Percentiles rank a stretch among this genome's conserved stretches.
Conservation (phyloP, 2,797 vertebrate species). For the Urophycis tenuis region DNA sequence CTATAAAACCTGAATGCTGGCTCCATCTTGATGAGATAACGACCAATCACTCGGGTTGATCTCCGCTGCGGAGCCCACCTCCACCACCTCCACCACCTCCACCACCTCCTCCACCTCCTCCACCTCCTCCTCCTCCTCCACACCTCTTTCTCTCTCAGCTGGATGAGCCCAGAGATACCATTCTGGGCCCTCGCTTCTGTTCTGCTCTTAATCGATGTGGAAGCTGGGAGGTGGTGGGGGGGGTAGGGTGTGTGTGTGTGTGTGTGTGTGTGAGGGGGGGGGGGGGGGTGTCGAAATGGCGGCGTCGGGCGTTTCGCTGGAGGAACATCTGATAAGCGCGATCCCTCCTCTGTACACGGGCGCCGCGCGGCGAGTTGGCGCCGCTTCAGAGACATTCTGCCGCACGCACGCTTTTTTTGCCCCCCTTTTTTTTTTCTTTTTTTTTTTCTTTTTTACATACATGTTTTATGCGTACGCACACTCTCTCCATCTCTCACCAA, state of each 20-base stretch:
- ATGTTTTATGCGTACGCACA: not conserved
- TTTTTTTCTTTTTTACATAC: not conserved
- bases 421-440: no score
- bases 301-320: not conserved
- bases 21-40: conserved; percentile 49
- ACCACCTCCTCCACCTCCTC: not conserved
- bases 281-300: conserved; percentile 29
- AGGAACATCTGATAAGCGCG: conserved; percentile 63
- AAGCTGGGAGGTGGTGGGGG: conserved; percentile 12
- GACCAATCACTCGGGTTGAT: conserved; percentile 8
- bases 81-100: no score
- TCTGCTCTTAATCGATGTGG: conserved; percentile 58
- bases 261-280: not conserved
- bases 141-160: conserved; percentile 31
- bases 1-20: conserved; percentile 24
- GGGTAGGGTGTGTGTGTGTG: no score
- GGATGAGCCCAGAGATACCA: conserved; percentile 54
- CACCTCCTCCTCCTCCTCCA: not conserved
- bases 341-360: conserved; percentile 50
- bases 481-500: no score
- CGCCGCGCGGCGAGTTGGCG: conserved; percentile 11
- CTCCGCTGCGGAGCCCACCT: not conserved
- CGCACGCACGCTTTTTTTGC: not conserved
- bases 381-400: not conserved
- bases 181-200: conserved; percentile 44